phyloP scores from a whole-genome alignment of 1,140 invertebrate species.

The Tetramorium alpestre region DNA sequence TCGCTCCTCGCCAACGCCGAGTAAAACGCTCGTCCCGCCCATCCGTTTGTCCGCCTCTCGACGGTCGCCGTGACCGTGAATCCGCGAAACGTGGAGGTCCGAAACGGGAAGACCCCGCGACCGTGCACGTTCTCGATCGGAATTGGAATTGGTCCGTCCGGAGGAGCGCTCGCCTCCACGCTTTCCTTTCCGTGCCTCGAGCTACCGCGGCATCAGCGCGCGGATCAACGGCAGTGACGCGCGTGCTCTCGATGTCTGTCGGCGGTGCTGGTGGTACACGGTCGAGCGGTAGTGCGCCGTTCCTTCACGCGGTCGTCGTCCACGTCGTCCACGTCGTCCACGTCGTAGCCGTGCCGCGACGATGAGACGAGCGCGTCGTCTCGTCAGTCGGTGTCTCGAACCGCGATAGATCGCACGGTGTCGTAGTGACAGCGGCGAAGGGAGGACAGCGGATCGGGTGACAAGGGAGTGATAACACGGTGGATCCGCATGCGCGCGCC shows the following conservation, averaged over 20 bases:
- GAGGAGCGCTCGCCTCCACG: too few relatives aligned
- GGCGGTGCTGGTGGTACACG: slow-evolving; percentile 6
- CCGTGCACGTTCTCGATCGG: too few relatives aligned
- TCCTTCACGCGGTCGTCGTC: not conserved
- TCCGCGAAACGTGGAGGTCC: too few relatives aligned
- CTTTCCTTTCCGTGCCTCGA: too few relatives aligned
- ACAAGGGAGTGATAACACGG: slow-evolving; percentile 22
- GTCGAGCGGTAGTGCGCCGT: not conserved
- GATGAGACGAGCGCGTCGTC: slow-evolving; percentile 4
- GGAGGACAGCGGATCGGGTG: slow-evolving; percentile 1
- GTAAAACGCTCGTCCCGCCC: not conserved
- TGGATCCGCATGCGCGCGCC: slow-evolving; percentile 25
- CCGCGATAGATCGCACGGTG: not conserved
- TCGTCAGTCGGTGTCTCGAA: not conserved
- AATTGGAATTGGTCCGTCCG: too few relatives aligned
- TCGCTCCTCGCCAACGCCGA: not conserved
- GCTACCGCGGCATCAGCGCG: too few relatives aligned
- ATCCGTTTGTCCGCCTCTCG: not conserved
- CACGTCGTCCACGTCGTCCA: not conserved
- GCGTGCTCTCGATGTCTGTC: slow-evolving; percentile 48
- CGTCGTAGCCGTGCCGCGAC: not conserved
- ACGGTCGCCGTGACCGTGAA: not conserved
- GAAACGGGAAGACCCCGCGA: too few relatives aligned
- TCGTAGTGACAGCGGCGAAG: not conserved
- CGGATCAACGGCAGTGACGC: slow-evolving; percentile 13